Evolutionary conservation across 2,888 invertebrate species (phyloP).

Genomic region (Nasonia oneida): DNA sequence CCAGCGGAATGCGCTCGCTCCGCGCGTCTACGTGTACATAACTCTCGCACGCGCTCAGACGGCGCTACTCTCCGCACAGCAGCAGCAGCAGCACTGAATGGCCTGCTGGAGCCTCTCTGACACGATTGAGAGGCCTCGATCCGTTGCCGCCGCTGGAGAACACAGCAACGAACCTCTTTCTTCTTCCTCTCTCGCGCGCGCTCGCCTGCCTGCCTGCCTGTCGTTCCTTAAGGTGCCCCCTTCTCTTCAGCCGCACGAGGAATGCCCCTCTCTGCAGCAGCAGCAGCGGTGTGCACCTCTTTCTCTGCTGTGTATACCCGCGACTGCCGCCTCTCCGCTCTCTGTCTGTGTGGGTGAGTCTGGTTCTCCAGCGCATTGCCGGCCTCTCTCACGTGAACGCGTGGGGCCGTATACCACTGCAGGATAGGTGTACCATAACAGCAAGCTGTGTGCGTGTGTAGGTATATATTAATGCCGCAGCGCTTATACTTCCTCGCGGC

Average conservation of each 20-base stretch:
- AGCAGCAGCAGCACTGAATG: not conserved
- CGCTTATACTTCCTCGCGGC: constrained; percentile 15
- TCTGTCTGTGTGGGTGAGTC: not conserved
- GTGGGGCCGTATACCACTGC: not conserved
- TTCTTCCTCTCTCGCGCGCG: constrained; percentile 2
- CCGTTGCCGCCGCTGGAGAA: constrained; percentile 10
- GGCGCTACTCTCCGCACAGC: constrained; percentile 11
- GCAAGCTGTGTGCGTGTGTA: not conserved
- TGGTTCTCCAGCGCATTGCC: not conserved
- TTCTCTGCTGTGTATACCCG: constrained; percentile 6
- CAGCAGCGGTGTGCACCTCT: constrained; percentile 15
- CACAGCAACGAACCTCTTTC: not conserved
- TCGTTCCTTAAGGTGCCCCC: constrained; percentile 44
- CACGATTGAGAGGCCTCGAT: constrained; percentile 22
- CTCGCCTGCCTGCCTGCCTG: not conserved
- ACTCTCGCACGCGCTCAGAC: constrained; percentile 2
- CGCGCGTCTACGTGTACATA: constrained; percentile 11
- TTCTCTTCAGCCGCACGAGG: constrained; percentile 38
- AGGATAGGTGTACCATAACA: constrained; percentile 3
- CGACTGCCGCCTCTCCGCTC: not conserved
- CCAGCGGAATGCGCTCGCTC: constrained; percentile 35
- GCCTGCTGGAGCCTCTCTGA: constrained; percentile 50
- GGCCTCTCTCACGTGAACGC: not conserved
- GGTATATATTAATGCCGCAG: not conserved
- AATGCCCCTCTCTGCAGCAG: constrained; percentile 55